phyloP scores from a whole-genome alignment of 2,888 invertebrate genomes.

The Drosophila cracens region DNA sequence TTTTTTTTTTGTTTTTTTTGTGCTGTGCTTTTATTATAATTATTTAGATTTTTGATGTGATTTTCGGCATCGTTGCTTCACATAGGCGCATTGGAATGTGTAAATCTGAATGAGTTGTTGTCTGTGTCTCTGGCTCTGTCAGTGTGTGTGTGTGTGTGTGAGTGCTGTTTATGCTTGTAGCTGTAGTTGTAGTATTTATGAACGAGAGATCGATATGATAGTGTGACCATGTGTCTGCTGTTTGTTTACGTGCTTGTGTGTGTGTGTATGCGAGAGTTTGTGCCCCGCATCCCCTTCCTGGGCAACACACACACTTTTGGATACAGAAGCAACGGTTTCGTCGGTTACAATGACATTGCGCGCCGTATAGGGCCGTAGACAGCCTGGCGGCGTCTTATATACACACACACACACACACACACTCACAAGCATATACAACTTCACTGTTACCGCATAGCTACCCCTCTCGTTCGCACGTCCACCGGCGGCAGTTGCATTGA shows the following conservation, averaged over 20 bases:
- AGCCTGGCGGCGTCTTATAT: slow-evolving; percentile 69
- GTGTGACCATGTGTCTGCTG: slow-evolving; percentile 67
- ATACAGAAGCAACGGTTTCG: slow-evolving; percentile 64
- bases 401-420: slow-evolving; percentile 24
- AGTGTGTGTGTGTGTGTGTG: background rate
- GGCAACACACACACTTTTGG: slow-evolving; percentile 18
- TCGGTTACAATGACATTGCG: slow-evolving; percentile 70
- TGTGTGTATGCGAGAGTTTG: slow-evolving; percentile 39
- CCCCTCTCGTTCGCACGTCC: slow-evolving; percentile 24
- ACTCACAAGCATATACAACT: slow-evolving; percentile 48
- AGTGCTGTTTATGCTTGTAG: slow-evolving; percentile 23
- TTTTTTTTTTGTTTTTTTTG: slow-evolving; percentile 64
- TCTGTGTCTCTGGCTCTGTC: background rate
- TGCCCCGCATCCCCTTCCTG: slow-evolving; percentile 31
- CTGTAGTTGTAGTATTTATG: slow-evolving; percentile 54
- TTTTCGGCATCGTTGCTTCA: slow-evolving; percentile 60
- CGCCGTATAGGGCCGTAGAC: slow-evolving; percentile 68
- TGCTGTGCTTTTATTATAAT: slow-evolving; percentile 70
- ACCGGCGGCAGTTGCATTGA: slow-evolving; percentile 49
- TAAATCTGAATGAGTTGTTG: slow-evolving; percentile 54
- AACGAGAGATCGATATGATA: slow-evolving; percentile 71
- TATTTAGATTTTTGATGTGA: slow-evolving; percentile 76
- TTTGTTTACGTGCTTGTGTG: slow-evolving; percentile 38
- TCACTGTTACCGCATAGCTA: slow-evolving; percentile 71
- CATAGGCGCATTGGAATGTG: slow-evolving; percentile 62